Evolutionary conservation across 2,888 invertebrate genomes (phyloP), one percentile per base, ranked within the genome.

Genomic region (Microctonus hyperodae): DNA sequence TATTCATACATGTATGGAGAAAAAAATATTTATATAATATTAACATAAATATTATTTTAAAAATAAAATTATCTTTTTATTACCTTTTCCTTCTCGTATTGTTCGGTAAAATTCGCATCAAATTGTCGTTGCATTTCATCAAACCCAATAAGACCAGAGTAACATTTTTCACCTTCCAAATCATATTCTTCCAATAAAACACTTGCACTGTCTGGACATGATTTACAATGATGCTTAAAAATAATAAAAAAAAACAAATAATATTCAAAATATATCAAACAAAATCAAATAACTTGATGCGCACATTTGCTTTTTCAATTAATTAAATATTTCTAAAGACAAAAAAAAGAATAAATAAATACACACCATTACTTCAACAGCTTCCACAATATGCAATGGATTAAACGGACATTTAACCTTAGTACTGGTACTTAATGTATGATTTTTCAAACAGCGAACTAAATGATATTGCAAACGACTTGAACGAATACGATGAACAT

Each of bases 341-440:
- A 7, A 5, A 28, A 5, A 28, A 7, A 7, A 5, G 28, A 3
- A 28, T 5, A 3, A 28, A 28, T 28, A 28, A 7, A 28, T 58
- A 65, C 68, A 62, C 67, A 77, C 79, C 56, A 72, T 53, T 31
- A 64, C 75, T 63, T 75, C 74, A n/a, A 72, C 44, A 9, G 60
- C 35, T 35, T 74, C 66, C 4, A 78, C 56, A 16, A 75, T 55
- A 44, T 79, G 79, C 0, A 72, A 62, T 31, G 75, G 61, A 70
- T 80, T 76, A 64, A 63, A 80, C 0, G 75, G 74, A 56, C 79
- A 80, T 55, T 68, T 73, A 16, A 71, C 67, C n/a, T 75, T 72
- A 11, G 25, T 22, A 0, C 37, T 67, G 20, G 3, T 5, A 0
- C 61, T 35, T 13, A 62, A 16, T 1, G 63, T 63, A 61, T 70